phyloP scores from a whole-genome alignment of 2,113 vertebrate species.

The Garra rufa region DNA sequence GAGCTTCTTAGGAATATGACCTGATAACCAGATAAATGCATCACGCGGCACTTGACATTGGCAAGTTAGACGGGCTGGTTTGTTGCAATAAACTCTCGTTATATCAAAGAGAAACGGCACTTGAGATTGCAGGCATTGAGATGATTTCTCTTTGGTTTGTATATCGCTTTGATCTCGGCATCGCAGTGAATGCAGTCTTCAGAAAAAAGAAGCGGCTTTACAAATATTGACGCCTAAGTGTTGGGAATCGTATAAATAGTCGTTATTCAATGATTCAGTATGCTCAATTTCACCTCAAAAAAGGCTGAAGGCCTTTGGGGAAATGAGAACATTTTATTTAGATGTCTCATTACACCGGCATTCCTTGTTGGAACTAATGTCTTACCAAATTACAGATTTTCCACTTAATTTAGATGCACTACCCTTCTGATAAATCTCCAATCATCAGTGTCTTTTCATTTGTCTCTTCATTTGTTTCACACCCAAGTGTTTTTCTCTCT shows the following conservation, averaged over 20 bases:
- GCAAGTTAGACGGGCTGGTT: background rate
- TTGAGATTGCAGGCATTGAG: background rate
- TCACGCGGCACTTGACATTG: slow-evolving; percentile 11
- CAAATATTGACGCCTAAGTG: slow-evolving; percentile 11
- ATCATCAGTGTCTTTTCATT: background rate
- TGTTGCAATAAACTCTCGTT: slow-evolving; percentile 5
- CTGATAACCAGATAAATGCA: background rate
- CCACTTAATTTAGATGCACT: slow-evolving; percentile 33
- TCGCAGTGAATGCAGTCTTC: background rate
- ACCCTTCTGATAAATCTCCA: slow-evolving; percentile 27
- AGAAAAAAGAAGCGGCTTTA: background rate
- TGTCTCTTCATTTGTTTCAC: background rate
- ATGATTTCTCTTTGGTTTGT: background rate
- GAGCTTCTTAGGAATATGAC: background rate
- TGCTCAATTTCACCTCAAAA: slow-evolving; percentile 21
- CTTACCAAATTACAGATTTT: slow-evolving; percentile 38
- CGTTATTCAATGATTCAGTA: slow-evolving; percentile 19
- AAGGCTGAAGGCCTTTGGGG: background rate
- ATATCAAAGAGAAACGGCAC: slow-evolving; percentile 14
- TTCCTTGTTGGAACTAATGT: slow-evolving; percentile 33
- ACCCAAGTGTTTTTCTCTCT: background rate
- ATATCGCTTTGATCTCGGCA: background rate
- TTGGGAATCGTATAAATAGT: slow-evolving; percentile 17
- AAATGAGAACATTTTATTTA: slow-evolving; percentile 24
- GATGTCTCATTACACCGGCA: slow-evolving; percentile 15